Percentiles rank a stretch among this genome's conserved stretches.
Evolutionary conservation across 2,888 invertebrate genomes (phyloP).

Genomic region (Aspidapion aeneum): DNA sequence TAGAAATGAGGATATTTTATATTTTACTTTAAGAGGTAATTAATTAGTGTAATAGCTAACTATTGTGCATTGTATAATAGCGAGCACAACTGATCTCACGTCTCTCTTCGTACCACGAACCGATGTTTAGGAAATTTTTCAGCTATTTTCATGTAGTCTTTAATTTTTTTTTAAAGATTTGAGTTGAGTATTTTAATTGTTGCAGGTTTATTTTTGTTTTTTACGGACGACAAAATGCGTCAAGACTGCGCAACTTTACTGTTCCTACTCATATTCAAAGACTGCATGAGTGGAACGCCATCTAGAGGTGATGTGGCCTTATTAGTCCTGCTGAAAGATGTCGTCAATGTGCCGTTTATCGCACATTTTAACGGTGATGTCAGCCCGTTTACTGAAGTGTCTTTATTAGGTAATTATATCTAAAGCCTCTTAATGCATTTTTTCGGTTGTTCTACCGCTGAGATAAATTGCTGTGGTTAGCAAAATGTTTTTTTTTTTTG

Average conservation of each 20-base stretch:
- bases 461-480: too few relatives aligned
- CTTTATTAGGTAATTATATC: constrained; percentile 34
- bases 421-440: too few relatives aligned
- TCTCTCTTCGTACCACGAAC: too few relatives aligned
- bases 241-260: constrained; percentile 51
- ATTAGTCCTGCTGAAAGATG: constrained; percentile 47
- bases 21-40: constrained; percentile 51
- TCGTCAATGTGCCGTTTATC: constrained; percentile 50
- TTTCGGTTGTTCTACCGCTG: too few relatives aligned
- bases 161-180: too few relatives aligned
- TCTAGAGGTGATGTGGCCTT: constrained; percentile 47
- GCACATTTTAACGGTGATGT: constrained; percentile 47
- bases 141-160: too few relatives aligned
- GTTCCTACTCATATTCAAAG: constrained; percentile 51
- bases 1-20: constrained; percentile 47
- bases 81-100: too few relatives aligned
- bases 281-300: constrained; percentile 45
- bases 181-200: too few relatives aligned
- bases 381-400: constrained; percentile 45
- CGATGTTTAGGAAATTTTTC: too few relatives aligned
- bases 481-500: background rate
- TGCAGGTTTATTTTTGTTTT: constrained; percentile 54
- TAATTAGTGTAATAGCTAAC: too few relatives aligned
- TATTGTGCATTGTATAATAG: too few relatives aligned
- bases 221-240: constrained; percentile 52